These are phyloP conservation scores for Turritopsis rubra DNA, from an alignment of 30 jellyfish, hydroid and myxozoan species.

Conservation along the genomic window DNA sequence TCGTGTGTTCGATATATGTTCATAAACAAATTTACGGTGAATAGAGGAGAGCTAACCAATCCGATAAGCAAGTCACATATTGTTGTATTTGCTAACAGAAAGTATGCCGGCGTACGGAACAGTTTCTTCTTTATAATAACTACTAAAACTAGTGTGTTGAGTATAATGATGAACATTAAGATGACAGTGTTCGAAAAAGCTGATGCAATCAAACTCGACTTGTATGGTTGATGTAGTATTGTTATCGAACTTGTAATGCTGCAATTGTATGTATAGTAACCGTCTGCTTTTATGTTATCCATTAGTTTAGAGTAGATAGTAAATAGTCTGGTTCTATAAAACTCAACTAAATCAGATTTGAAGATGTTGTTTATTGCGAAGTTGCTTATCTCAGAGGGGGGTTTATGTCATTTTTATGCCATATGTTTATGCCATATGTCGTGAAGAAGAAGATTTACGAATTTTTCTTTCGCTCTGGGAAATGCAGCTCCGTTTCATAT, in stretches of 20 bases:
- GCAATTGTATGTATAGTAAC: not conserved
- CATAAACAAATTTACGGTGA: not conserved
- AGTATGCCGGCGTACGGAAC: conserved; percentile 9
- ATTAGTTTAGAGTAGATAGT: not conserved
- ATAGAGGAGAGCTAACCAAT: not conserved
- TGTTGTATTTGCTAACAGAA: not conserved
- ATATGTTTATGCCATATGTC: no score
- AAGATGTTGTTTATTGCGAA: no score
- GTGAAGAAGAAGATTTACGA: no score
- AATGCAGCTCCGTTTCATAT: no score
- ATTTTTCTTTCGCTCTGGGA: no score
- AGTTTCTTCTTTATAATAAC: not conserved
- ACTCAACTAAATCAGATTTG: no score
- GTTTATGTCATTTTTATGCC: no score
- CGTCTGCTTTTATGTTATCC: not conserved
- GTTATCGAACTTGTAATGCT: not conserved
- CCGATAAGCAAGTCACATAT: not conserved
- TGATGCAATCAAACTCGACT: not conserved
- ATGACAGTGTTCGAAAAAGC: not conserved
- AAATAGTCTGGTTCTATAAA: no score
- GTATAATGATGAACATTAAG: not conserved
- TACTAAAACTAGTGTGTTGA: not conserved
- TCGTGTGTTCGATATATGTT: not conserved
- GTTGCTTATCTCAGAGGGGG: no score
- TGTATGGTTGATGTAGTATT: not conserved